Evolutionary conservation across 2,888 invertebrate species (phyloP), one percentile per base, ranked within the genome.

Genomic region (Octodonta nipae): DNA sequence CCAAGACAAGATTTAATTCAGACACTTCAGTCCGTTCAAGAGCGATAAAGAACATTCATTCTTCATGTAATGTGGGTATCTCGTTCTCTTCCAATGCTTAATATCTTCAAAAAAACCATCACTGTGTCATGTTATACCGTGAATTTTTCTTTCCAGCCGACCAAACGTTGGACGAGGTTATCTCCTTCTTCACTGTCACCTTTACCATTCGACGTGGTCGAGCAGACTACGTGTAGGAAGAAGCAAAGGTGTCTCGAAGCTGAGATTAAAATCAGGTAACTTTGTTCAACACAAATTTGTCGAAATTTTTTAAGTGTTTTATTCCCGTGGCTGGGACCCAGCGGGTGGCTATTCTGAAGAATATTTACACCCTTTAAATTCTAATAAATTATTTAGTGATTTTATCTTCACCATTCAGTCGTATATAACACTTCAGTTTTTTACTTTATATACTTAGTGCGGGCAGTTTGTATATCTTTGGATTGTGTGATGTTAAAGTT

Each of bases 291-390:
- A 56, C 54, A 51, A 56, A 58, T 58, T 57, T 57, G 56, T 58
- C 54, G 51, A 51, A 52, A 51, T 49, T 54, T 54, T 54, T 50
- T 52, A 42, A 47, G 50, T 50, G 49, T 54, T 57, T 56, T 56
- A 55, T 55, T 52, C 49, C 47, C 44, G 47, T 44, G 50, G 49
- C 42, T 44, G 39, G 37, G 38, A 34, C 50, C 41, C 55, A 49
- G 55, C 57, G 51, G 57, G 58, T 44, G 44, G 46, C 52, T 51
- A 56, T 58, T 58, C 55, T 57, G 47, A 42, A 47, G 51, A 55
- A 56, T 57, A 58, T 58, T 58, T 58, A 58, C 57, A 58, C 58
- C 56, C 56, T 54, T 54, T 47, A 52, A 50, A 52, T 52, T 49
- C 48, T 50, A 46, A 58, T 58, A 58, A 58, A 58, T 58, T 54